Base-by-base conservation (phyloP, 2,113 vertebrate genomes). In the Campylorhamphus procurvoides region DNA sequence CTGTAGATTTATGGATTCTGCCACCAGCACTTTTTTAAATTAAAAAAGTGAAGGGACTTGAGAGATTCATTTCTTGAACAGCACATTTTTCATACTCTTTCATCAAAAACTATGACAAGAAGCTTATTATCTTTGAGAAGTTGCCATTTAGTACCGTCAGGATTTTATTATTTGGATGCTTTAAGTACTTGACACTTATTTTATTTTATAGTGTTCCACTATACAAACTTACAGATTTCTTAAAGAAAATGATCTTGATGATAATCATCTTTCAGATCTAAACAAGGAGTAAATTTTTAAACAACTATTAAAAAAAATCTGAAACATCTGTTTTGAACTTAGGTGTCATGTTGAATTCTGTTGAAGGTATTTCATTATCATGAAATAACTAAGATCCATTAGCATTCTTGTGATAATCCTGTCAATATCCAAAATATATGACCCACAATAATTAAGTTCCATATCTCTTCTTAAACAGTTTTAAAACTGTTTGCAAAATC, bases 1-100 rank as follows among this genome's bases (percentile, higher is more conserved):
- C 63, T 75, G 39, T 44, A 86, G 60, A 96, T 97, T 95, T 93
- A 95, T 95, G 62, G 40, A 85, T 91, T 87, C 47, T 93, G 75
- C 55, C 75, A 91, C 42, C 7, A 92, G 83, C 63, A 95, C 49
- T 91, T 96, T 93, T 88, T 52, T 60, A 94, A 94, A 96, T 95
- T 94, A 91, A 95, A 93, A 69, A 94, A 58, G 20, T 86, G 68
- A 80, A 91, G 68, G 59, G 29, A n/a, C 52, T 73, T 78, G 74
- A 87, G 56, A 85, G 80, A 81, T 78, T 94, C 4, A 79, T 95
- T 96, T 95, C 44, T 83, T 80, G 52, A 92, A 29, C 7, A 8
- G 22, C 46, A 59, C 49, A 79, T 91, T 96, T 96, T 96, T 97
- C 77, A 76, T 83, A 46, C 7, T 58, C 39, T 92, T 81, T 92